phyloP scores from a whole-genome alignment of 1,140 invertebrate genomes.

The Drosophila simulans region DNA sequence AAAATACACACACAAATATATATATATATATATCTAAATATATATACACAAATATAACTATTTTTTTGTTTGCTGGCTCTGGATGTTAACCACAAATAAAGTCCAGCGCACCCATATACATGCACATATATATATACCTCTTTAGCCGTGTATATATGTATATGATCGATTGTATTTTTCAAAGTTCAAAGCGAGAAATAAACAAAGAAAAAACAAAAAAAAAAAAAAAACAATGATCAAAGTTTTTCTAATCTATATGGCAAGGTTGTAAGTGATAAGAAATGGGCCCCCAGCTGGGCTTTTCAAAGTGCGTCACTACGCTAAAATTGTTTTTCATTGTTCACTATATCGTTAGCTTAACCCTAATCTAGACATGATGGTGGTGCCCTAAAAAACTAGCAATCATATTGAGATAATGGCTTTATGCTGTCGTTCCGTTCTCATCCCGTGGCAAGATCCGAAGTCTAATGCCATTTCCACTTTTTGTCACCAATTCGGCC shows the following conservation, averaged over 20 bases:
- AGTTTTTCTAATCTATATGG: slow-evolving; percentile 11
- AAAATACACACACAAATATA: slow-evolving; percentile 36
- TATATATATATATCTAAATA: slow-evolving; percentile 27
- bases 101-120: slow-evolving; percentile 32
- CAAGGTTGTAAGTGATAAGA: slow-evolving; percentile 12
- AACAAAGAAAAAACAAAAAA: slow-evolving; percentile 11
- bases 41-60: slow-evolving; percentile 31
- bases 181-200: slow-evolving; percentile 64
- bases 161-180: slow-evolving; percentile 65
- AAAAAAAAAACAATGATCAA: neutral
- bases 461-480: slow-evolving; percentile 83
- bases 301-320: slow-evolving; percentile 5
- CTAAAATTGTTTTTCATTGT: neutral
- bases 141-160: slow-evolving; percentile 49
- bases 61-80: slow-evolving; percentile 50
- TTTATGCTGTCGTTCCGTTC: neutral
- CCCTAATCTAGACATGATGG: neutral
- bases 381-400: neutral
- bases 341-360: neutral
- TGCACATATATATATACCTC: slow-evolving; percentile 18
- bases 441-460: slow-evolving; percentile 61
- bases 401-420: neutral
- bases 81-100: slow-evolving; percentile 33
- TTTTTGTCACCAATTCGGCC: slow-evolving; percentile 83
- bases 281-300: neutral